Evolutionary conservation across 1,140 invertebrate species (phyloP).

Genomic region (Diachasma alloeum): DNA sequence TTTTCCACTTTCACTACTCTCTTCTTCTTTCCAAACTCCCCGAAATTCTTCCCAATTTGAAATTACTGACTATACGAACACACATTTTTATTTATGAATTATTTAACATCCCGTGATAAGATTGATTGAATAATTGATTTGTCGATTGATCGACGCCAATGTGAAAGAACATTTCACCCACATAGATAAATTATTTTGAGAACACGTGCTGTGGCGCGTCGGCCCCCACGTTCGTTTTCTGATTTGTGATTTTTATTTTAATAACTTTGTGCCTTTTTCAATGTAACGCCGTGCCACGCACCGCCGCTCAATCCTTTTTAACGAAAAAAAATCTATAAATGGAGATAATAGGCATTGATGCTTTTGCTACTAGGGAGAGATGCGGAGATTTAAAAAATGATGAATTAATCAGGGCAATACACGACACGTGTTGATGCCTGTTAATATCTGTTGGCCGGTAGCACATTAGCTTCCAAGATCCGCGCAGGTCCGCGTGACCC

Average conservation of each 20-base stretch:
- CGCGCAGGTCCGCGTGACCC: conserved; percentile 1
- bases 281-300: not conserved
- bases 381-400: no score
- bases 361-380: no score
- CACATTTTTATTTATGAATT: no score
- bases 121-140: no score
- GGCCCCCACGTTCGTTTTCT: not conserved
- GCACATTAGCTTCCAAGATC: not conserved
- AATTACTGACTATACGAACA: not conserved
- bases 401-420: no score
- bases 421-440: no score
- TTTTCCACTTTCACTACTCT: not conserved
- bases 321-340: not conserved
- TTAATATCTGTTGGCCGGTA: not conserved
- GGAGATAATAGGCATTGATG: no score
- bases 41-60: not conserved
- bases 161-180: not conserved
- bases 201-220: conserved; percentile 19
- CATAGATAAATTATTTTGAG: not conserved
- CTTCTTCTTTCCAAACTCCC: not conserved
- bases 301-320: not conserved
- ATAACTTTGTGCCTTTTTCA: conserved; percentile 22
- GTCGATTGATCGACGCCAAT: no score
- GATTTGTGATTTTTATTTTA: conserved; percentile 7
- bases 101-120: no score